Percentiles rank a stretch among this genome's conserved stretches.
Evolutionary conservation across 2,797 vertebrate species (phyloP).

Genomic region (Thalassophryne amazonica): DNA sequence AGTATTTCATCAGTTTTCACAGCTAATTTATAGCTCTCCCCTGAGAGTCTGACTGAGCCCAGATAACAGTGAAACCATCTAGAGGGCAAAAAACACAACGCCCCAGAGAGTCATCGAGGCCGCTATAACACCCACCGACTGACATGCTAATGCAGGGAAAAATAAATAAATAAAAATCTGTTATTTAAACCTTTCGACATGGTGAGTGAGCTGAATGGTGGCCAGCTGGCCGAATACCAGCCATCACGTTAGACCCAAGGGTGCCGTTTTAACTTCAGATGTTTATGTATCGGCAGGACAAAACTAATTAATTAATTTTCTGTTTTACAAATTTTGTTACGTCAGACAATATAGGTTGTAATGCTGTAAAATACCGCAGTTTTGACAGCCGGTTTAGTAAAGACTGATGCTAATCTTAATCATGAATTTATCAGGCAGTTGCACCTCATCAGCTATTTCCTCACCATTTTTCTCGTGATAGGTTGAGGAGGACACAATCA

Average conservation of each 20-base stretch:
- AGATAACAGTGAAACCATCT: conserved; percentile 75
- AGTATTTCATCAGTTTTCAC: conserved; percentile 73
- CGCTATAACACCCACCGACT: conserved; percentile 71
- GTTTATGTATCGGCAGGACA: background rate
- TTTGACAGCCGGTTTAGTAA: background rate
- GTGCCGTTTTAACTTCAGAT: conserved; percentile 16
- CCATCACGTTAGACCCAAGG: conserved; percentile 28
- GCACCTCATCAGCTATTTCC: too few relatives aligned
- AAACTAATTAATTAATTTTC: conserved; percentile 33
- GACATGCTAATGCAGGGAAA: conserved; percentile 69
- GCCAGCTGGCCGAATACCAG: conserved; percentile 44
- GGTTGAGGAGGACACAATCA: too few relatives aligned
- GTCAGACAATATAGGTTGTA: conserved; percentile 2
- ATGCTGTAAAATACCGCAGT: conserved; percentile 4
- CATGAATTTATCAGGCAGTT: too few relatives aligned
- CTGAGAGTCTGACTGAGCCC: conserved; percentile 64
- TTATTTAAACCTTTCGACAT: conserved; percentile 66
- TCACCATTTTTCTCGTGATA: too few relatives aligned
- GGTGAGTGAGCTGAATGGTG: conserved; percentile 41
- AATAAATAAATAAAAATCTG: conserved; percentile 61
- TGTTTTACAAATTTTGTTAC: conserved; percentile 13
- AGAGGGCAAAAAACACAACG: conserved; percentile 68
- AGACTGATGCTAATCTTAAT: background rate
- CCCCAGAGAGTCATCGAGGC: conserved; percentile 68
- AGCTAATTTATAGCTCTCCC: conserved; percentile 66